These are phyloP conservation scores for Cyprinodon diabolis DNA, from an alignment of 2,797 vertebrate genomes.

Conservation along the genomic window DNA sequence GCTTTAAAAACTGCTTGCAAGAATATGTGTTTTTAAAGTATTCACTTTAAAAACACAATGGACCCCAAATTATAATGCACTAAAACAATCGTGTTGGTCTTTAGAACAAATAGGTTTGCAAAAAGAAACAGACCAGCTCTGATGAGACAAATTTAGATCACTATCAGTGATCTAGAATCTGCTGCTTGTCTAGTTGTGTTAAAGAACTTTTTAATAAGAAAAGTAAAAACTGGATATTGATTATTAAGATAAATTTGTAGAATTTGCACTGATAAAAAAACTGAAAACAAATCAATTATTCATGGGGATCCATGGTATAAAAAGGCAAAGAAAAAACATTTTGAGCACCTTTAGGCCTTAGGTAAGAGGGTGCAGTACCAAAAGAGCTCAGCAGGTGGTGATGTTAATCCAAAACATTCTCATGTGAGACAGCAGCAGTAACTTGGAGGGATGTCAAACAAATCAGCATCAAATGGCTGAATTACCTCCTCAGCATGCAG, in stretches of 20 bases:
- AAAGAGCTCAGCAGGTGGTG: constrained; percentile 9
- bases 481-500: no score
- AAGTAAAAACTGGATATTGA: background rate
- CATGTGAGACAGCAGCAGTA: background rate
- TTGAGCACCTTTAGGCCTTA: background rate
- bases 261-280: background rate
- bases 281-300: background rate
- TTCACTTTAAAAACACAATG: background rate
- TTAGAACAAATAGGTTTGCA: background rate
- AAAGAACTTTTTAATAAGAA: background rate
- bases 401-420: constrained; percentile 7
- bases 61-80: background rate
- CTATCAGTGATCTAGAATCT: background rate
- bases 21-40: background rate
- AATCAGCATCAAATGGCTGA: no score
- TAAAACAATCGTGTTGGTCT: background rate
- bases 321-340: background rate
- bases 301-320: background rate
- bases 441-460: background rate
- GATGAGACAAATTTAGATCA: background rate
- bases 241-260: background rate
- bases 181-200: background rate
- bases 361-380: background rate
- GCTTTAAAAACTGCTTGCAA: background rate
- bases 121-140: background rate